A percentile compares a stretch with the other conserved stretches of the same genome.
phyloP scores from a whole-genome alignment of 2,888 invertebrate species.

The Steinernema scapterisci region DNA sequence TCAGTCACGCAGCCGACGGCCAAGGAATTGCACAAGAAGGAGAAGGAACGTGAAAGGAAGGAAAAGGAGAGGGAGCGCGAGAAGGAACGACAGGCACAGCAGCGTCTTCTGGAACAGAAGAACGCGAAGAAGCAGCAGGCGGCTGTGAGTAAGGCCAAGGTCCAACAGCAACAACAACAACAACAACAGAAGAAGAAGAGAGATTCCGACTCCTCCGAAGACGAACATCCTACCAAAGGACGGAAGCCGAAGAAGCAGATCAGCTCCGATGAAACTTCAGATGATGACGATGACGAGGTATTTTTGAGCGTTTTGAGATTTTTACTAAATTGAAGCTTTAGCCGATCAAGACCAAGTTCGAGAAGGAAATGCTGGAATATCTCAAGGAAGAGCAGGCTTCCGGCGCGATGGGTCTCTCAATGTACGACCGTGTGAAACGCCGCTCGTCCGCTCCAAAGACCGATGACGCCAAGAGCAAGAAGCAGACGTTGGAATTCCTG shows the following conservation, averaged over 20 bases:
- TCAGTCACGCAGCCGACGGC: conserved; percentile 15
- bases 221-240: conserved; percentile 33
- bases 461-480: conserved; percentile 41
- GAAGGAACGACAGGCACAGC: not conserved
- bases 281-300: not conserved
- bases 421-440: conserved; percentile 59
- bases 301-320: not conserved
- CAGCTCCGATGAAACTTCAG: conserved; percentile 6
- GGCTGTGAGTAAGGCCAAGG: too few relatives aligned
- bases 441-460: conserved; percentile 38
- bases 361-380: conserved; percentile 45
- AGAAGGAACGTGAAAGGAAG: not conserved
- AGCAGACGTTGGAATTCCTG: conserved; percentile 40
- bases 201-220: conserved; percentile 30
- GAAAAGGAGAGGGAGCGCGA: conserved; percentile 21
- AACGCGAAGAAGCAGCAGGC: conserved; percentile 14
- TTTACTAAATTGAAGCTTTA: not conserved
- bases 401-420: conserved; percentile 46
- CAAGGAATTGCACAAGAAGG: conserved; percentile 36
- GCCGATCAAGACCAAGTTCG: conserved; percentile 34
- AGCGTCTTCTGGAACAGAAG: conserved; percentile 26
- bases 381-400: conserved; percentile 37
- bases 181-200: conserved; percentile 10
- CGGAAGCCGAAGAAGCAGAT: not conserved
- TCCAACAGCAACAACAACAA: conserved; percentile 25